These are phyloP conservation scores for Rhynchophorus ferrugineus DNA, from an alignment of 1,140 invertebrate species.

Conservation along the genomic window DNA sequence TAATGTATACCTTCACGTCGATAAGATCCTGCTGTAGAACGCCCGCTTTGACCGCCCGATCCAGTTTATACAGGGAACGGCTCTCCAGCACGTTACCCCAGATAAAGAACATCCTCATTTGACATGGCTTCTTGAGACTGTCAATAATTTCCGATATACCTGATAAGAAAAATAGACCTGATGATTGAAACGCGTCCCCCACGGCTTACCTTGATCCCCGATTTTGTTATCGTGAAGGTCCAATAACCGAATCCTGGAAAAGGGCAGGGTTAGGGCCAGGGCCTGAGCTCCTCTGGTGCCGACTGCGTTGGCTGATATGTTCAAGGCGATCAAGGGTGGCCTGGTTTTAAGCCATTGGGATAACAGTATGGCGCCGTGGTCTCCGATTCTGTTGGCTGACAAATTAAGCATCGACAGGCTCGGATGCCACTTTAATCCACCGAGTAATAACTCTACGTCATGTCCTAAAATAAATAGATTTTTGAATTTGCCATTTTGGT, in stretches of 20 bases:
- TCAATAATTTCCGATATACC: constrained; percentile 41
- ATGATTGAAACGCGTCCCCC: background rate
- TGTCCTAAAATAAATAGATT: constrained; percentile 43
- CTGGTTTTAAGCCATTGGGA: constrained; percentile 44
- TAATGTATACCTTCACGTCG: constrained; percentile 48
- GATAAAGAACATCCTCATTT: constrained; percentile 44
- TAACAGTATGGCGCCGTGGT: constrained; percentile 46
- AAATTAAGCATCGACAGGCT: constrained; percentile 48
- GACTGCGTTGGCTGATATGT: constrained; percentile 49
- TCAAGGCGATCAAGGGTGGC: constrained; percentile 43
- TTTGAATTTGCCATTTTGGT: too few species aligned
- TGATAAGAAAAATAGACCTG: constrained; percentile 1
- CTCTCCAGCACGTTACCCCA: constrained; percentile 44
- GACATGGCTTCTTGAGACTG: constrained; percentile 46
- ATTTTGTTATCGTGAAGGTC: constrained; percentile 39
- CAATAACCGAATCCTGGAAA: constrained; percentile 46
- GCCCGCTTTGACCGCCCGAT: constrained; percentile 46
- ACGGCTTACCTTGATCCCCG: background rate
- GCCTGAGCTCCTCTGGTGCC: constrained; percentile 45
- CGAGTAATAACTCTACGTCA: constrained; percentile 47
- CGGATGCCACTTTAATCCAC: constrained; percentile 44
- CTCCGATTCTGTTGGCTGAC: constrained; percentile 48
- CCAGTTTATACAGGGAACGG: constrained; percentile 36
- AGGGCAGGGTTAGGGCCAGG: constrained; percentile 45
- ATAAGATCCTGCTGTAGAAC: constrained; percentile 46